phyloP scores from a whole-genome alignment of 2,113 vertebrate species.

The Dromas ardeola region DNA sequence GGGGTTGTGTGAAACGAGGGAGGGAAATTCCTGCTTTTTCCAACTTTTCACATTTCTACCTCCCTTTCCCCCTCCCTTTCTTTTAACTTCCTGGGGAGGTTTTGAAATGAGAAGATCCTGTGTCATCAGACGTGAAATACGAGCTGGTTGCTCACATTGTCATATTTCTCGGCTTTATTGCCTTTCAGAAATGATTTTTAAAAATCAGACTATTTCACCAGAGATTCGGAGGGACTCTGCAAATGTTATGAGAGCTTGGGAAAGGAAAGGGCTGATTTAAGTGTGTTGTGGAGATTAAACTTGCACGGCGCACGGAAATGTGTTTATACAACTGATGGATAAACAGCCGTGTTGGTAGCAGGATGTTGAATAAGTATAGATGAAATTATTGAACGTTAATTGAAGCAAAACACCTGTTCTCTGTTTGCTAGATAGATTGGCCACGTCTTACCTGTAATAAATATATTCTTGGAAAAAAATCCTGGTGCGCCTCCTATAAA shows the following conservation, averaged over 20 bases:
- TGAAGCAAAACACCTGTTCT: conserved; percentile 76
- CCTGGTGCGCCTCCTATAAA: conserved; percentile 64
- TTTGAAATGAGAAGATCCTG: conserved; percentile 33
- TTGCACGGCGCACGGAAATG: not conserved
- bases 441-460: conserved; percentile 70
- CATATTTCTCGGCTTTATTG: conserved; percentile 74
- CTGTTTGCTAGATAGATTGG: conserved; percentile 37
- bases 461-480: conserved; percentile 55
- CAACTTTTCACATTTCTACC: not conserved
- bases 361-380: conserved; percentile 18
- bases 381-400: conserved; percentile 62
- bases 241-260: not conserved
- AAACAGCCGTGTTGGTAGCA: conserved; percentile 15
- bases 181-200: conserved; percentile 72
- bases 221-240: not conserved
- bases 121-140: conserved; percentile 62
- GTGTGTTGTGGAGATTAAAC: not conserved
- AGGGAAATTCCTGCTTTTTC: not conserved
- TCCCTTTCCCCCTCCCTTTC: rapidly evolving
- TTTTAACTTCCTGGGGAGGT: not conserved
- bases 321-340: conserved; percentile 53
- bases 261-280: conserved; percentile 25
- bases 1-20: not conserved
- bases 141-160: conserved; percentile 30
- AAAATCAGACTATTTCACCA: conserved; percentile 52